These are phyloP conservation scores for Sylvicola cinctus DNA, from an alignment of 2,888 invertebrate genomes.

Conservation along the genomic window DNA sequence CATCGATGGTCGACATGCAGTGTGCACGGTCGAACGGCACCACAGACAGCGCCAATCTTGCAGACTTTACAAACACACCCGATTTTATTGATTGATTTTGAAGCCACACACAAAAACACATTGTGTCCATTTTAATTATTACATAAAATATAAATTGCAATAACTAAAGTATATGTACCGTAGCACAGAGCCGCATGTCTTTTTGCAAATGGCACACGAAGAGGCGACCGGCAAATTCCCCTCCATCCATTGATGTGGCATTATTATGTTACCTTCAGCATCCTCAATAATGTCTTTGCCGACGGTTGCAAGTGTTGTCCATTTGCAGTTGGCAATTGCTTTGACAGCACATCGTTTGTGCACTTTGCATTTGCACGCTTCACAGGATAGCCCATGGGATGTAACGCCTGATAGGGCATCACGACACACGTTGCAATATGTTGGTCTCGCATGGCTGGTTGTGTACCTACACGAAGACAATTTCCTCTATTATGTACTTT, in stretches of 20 bases:
- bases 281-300: slow-evolving; percentile 91
- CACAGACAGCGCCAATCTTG: slow-evolving; percentile 96
- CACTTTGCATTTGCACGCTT: slow-evolving; percentile 93
- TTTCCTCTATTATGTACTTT: neutral
- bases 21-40: slow-evolving; percentile 84
- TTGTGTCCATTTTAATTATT: too few species aligned
- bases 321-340: slow-evolving; percentile 87
- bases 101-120: too few species aligned
- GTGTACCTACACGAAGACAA: slow-evolving; percentile 39
- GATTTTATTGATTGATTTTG: too few species aligned
- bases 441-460: slow-evolving; percentile 84
- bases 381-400: slow-evolving; percentile 88
- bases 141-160: too few species aligned
- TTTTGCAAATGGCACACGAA: slow-evolving; percentile 82
- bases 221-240: slow-evolving; percentile 90
- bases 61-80: slow-evolving; percentile 29
- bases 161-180: slow-evolving; percentile 43
- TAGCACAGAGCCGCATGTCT: slow-evolving; percentile 89
- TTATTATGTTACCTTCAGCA: slow-evolving; percentile 49
- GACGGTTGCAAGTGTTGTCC: slow-evolving; percentile 89
- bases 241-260: slow-evolving; percentile 98
- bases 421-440: slow-evolving; percentile 92
- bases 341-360: slow-evolving; percentile 89
- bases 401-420: slow-evolving; percentile 86
- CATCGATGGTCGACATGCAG: slow-evolving; percentile 68